Base-by-base conservation (phyloP, 2,797 vertebrate species). In the Strix occidentalis region DNA sequence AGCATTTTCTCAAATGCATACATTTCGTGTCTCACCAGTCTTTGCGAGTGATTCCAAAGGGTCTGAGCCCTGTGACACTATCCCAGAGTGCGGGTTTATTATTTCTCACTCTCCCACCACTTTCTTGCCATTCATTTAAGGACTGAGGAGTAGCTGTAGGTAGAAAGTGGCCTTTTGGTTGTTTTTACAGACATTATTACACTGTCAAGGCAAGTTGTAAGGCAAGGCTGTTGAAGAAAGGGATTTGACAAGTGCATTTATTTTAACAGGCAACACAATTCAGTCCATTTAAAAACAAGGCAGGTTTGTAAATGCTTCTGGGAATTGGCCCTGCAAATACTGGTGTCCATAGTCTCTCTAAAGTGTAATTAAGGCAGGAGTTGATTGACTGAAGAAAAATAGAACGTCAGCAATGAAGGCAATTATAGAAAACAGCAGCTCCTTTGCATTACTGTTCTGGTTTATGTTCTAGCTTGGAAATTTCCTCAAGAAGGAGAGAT, bases 311-410 rank as follows among this genome's bases (percentile, higher is more conserved):
- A 89, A 77, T 29, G 65, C 89, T 91, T 81, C 80, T 33, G 93
- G 87, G 96, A 92, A 54, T 15, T 71, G 31, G 51, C 33, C 39
- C 76, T 13, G 43, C 60, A 85, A 65, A 66, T 35, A 16, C n/a
- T 37, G 84, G 46, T 91, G 78, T 81, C 78, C 24, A 2, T 31
- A 70, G 35, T 48, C 60, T 89, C 91, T 83, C 89, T 29, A 14
- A 89, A 65, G 87, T 25, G 35, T 85, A 95, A 97, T 97, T 97
- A 95, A 77, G 64, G 60, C 60, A 94, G 96, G 95, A 96, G 93
- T 91, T 95, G 94, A 95, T 93, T 95, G 96, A 94, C 89, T 95
- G 95, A 56, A 72, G 91, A 91, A 92, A 97, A 94, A 85, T 78
- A 91, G 86, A 70, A 95, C 0, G n/a, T 77, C 93, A 89, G 78